These are phyloP conservation scores for Drosophila meridiana DNA, from an alignment of 2,888 invertebrate genomes.

Conservation along the genomic window DNA sequence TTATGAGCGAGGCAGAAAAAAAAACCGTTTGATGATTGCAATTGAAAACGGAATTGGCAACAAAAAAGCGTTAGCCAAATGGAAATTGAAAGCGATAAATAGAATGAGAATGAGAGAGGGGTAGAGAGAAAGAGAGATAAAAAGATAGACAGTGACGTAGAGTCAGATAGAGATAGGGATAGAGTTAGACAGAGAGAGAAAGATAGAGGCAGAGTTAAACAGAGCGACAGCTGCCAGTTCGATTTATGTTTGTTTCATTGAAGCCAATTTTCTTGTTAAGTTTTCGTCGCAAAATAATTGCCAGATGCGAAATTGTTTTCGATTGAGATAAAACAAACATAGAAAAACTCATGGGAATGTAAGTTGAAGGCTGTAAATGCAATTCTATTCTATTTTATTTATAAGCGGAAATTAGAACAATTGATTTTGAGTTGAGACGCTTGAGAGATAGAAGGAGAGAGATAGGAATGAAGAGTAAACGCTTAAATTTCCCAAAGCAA, in stretches of 20 bases:
- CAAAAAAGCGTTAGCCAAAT: conserved; percentile 29
- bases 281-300: conserved; percentile 70
- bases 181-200: background rate
- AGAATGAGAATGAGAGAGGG: background rate
- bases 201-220: background rate
- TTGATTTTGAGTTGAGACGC: conserved; percentile 18
- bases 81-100: conserved; percentile 21
- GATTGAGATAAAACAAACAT: conserved; percentile 41
- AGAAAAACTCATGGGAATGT: conserved; percentile 45
- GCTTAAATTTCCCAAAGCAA: conserved; percentile 27
- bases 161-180: background rate
- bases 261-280: conserved; percentile 67
- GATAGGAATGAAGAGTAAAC: background rate
- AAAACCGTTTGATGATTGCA: conserved; percentile 61
- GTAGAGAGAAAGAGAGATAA: background rate
- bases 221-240: conserved; percentile 34
- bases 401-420: conserved; percentile 59
- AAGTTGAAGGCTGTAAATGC: conserved; percentile 22
- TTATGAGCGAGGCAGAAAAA: conserved; percentile 14
- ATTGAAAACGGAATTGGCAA: conserved; percentile 65
- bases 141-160: background rate
- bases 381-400: conserved; percentile 25
- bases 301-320: conserved; percentile 61
- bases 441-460: background rate
- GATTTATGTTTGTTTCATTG: conserved; percentile 68